Evolutionary conservation across 2,888 invertebrate genomes (phyloP).

Genomic region (Cephus runcator): DNA sequence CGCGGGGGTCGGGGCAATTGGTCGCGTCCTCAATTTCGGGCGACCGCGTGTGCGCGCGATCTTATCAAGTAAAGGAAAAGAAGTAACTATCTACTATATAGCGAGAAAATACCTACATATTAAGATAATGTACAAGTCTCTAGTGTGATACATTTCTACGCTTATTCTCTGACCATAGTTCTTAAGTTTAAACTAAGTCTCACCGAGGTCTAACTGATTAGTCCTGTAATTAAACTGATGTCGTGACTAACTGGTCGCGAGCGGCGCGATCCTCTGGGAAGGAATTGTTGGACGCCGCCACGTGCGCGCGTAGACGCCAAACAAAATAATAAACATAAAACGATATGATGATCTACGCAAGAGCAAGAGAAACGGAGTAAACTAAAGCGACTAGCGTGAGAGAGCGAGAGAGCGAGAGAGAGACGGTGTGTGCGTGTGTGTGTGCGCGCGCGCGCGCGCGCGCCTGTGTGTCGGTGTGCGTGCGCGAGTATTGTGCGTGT

Average conservation of each 20-base stretch:
- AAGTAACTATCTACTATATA: constrained; percentile 5
- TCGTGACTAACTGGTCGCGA: background rate
- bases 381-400: background rate
- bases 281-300: background rate
- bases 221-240: constrained; percentile 27
- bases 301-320: background rate
- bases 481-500: background rate
- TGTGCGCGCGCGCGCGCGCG: background rate
- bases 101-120: constrained; percentile 46
- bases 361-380: background rate
- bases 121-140: constrained; percentile 60
- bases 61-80: constrained; percentile 1
- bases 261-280: background rate
- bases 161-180: constrained; percentile 60
- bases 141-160: constrained; percentile 64
- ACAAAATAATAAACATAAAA: no score
- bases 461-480: background rate
- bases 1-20: background rate
- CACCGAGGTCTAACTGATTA: constrained; percentile 17
- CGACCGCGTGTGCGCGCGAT: background rate
- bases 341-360: background rate
- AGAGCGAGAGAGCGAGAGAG: background rate
- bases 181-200: constrained; percentile 40
- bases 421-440: background rate
- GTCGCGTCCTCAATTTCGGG: background rate